Evolutionary conservation across 2,888 invertebrate species (phyloP).

Genomic region (Alsophila aescularia): DNA sequence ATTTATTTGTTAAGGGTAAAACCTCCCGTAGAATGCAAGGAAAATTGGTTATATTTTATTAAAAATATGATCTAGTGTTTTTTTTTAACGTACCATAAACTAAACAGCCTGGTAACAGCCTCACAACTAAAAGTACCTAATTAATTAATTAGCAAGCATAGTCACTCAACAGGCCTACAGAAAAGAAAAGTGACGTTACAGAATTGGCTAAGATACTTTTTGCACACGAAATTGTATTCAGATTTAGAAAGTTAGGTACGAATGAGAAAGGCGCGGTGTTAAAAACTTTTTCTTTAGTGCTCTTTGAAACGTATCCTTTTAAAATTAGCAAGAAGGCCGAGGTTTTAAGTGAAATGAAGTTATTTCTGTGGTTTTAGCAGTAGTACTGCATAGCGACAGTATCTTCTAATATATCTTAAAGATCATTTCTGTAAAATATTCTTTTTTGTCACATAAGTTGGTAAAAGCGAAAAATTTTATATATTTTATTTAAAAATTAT

Average conservation of each 20-base stretch:
- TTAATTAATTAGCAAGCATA: neutral
- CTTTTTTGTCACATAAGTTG: no score
- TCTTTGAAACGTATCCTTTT: constrained; percentile 22
- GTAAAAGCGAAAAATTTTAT: no score
- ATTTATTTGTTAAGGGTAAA: no score
- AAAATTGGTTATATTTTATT: no score
- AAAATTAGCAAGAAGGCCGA: neutral
- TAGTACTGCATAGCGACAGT: no score
- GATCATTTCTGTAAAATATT: no score
- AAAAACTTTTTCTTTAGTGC: constrained; percentile 29
- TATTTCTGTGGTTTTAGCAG: no score
- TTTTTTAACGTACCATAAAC: neutral
- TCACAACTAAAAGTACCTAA: neutral
- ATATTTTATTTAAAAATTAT: no score
- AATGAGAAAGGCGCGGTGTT: constrained; percentile 31
- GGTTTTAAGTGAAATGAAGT: no score
- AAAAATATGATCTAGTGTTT: no score
- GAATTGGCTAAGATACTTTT: constrained; percentile 10
- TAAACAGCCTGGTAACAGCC: neutral
- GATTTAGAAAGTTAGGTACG: constrained; percentile 38
- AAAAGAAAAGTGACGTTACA: constrained; percentile 2
- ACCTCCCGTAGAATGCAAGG: no score
- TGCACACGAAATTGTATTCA: constrained; percentile 25
- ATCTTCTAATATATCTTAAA: no score
- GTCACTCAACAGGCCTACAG: neutral